Evolutionary conservation across 2,113 vertebrate genomes (phyloP).

Genomic region (Salvelinus sp.): DNA sequence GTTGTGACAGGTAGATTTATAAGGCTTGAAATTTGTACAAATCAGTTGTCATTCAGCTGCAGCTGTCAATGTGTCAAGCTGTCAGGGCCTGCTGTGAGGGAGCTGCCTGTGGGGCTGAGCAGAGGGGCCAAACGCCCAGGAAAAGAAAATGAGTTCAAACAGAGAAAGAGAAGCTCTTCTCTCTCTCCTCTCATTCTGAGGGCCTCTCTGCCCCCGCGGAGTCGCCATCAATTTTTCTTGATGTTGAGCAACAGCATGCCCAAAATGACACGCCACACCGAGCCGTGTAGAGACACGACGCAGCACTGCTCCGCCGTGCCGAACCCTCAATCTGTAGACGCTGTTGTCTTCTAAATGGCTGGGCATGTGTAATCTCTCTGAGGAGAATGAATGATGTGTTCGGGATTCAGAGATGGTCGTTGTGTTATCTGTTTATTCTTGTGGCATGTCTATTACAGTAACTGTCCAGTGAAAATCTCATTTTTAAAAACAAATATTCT

Average conservation of each 20-base stretch:
- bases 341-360: slow-evolving; percentile 58
- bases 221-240: slow-evolving; percentile 99
- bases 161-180: slow-evolving; percentile 89
- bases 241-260: slow-evolving; percentile 98
- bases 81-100: slow-evolving; percentile 97
- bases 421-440: slow-evolving; percentile 42
- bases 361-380: slow-evolving; percentile 60
- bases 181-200: slow-evolving; percentile 83
- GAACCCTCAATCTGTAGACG: slow-evolving; percentile 46
- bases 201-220: slow-evolving; percentile 88
- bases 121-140: slow-evolving; percentile 91
- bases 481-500: no score
- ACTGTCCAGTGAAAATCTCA: no score
- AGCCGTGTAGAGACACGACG: slow-evolving; percentile 36
- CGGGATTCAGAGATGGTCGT: no score
- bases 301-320: slow-evolving; percentile 12
- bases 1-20: slow-evolving; percentile 99
- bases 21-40: slow-evolving; percentile 99
- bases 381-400: slow-evolving; percentile 41
- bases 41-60: slow-evolving; percentile 99
- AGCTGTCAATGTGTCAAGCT: slow-evolving; percentile 99
- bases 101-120: slow-evolving; percentile 89
- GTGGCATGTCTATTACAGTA: slow-evolving; percentile 30
- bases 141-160: slow-evolving; percentile 99
- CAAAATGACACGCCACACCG: slow-evolving; percentile 85